Base-by-base conservation (phyloP, 2,797 vertebrate species). In the Galago senegalensis region DNA sequence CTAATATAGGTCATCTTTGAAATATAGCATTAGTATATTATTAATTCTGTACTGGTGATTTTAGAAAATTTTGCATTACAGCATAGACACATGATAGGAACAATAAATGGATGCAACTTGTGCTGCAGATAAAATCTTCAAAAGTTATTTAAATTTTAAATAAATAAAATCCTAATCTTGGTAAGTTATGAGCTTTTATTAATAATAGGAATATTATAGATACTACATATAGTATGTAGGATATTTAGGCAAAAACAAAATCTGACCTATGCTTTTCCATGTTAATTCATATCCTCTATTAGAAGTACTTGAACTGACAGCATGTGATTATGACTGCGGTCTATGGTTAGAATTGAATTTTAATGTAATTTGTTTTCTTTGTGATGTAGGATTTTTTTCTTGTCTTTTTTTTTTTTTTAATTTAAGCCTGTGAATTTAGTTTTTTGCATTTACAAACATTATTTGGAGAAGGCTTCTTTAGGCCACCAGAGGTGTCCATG, bases 321-420 rank as follows among this genome's bases (percentile, higher is more conserved):
- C 18, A 40, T 4, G 5, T 61, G 21, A 56, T 91, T 53, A 69
- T 20, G 94, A 56, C 80, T 43, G 20, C 63, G 12, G 60, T 86
- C 60, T 79, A 20, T 93, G 65, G 21, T 69, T 77, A 90, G n/a
- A 85, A 89, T 10, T 80, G 43, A 73, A 63, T 87, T 85, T 49
- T 67, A 73, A 49, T 79, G 13, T 70, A 93, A 76, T 79, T 81
- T 82, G 10, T 81, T 89, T 95, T 92, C 73, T 90, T 73, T 96
- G 89, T 83, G 67, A 60, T 73, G 75, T 43, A 37, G 1, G 61
- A 49, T 61, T 87, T 80, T 60, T 79, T 49, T 73, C 53, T 18
- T 84, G 58, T 34, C 23, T 1, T 56, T 60, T 31, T 40, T 53
- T 63, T 79, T 34, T 40, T 73, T 75, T 73, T 65, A 40, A 13